These are phyloP conservation scores for Ciconia maguari DNA, from an alignment of 2,113 vertebrate genomes.

Conservation along the genomic window DNA sequence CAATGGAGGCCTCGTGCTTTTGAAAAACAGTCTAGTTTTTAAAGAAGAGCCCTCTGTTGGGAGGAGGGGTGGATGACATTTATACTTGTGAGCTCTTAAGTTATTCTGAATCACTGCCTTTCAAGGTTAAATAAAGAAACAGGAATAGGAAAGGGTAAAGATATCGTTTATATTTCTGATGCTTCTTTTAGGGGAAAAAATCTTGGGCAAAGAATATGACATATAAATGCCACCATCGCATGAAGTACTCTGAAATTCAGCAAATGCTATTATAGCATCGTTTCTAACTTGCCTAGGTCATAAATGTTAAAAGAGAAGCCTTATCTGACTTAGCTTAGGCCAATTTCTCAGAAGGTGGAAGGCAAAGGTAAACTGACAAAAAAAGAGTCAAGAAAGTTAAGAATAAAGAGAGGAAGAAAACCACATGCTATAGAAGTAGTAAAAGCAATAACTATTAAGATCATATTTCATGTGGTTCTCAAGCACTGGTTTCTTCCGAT, in stretches of 20 bases:
- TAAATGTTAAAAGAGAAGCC: neutral
- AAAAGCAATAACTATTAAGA: neutral
- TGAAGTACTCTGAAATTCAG: neutral
- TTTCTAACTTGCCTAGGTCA: neutral
- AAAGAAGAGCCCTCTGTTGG: neutral
- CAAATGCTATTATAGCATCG: neutral
- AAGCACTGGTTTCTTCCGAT: neutral
- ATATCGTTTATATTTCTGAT: neutral
- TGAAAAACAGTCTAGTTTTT: neutral
- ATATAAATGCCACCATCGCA: neutral
- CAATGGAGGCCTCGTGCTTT: neutral
- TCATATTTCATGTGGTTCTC: neutral
- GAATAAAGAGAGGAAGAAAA: neutral
- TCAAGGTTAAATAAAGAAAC: neutral
- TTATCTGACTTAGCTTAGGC: neutral
- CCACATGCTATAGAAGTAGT: fast-evolving
- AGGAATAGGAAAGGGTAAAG: neutral
- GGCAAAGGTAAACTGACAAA: neutral
- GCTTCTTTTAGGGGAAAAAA: neutral
- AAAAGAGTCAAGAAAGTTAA: neutral
- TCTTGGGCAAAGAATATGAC: neutral
- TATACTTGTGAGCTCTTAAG: neutral
- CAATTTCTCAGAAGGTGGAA: neutral
- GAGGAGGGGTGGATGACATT: neutral
- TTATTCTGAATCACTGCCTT: neutral